Conservation (phyloP, 2,113 vertebrate species). For the Pampusana beccarii region DNA sequence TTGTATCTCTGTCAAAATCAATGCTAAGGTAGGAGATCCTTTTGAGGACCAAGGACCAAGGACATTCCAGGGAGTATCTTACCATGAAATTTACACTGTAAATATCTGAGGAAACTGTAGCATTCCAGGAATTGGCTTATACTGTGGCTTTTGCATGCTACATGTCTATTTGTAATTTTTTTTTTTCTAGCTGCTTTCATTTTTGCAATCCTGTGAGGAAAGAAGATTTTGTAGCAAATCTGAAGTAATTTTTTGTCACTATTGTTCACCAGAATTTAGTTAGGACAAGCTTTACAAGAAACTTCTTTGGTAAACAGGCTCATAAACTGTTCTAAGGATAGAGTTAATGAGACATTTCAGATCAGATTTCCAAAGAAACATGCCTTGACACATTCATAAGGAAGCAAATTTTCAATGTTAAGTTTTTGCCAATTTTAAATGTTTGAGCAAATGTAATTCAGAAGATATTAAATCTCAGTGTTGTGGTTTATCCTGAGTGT, state of each 20-base stretch:
- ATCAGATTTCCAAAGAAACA: background rate
- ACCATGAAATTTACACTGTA: background rate
- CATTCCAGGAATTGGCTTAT: background rate
- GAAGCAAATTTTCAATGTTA: background rate
- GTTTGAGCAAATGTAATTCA: background rate
- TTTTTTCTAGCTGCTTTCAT: background rate
- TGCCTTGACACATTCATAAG: background rate
- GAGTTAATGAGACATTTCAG: constrained; percentile 5
- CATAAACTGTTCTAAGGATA: background rate
- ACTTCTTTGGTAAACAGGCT: background rate
- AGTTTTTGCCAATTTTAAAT: background rate
- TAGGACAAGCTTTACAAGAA: background rate
- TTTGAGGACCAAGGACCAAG: background rate
- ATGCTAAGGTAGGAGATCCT: background rate
- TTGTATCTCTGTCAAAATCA: background rate
- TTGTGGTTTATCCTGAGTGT: background rate
- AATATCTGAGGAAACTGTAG: background rate
- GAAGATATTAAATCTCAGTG: background rate
- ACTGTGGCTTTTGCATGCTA: background rate
- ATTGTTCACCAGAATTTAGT: constrained; percentile 5
- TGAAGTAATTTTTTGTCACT: background rate
- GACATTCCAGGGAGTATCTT: background rate
- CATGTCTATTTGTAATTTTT: background rate
- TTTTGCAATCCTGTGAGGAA: background rate
- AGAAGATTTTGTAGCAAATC: background rate